phyloP scores from a whole-genome alignment of 35 echinoderm and acorn worm species.

The Ptychodera flava region DNA sequence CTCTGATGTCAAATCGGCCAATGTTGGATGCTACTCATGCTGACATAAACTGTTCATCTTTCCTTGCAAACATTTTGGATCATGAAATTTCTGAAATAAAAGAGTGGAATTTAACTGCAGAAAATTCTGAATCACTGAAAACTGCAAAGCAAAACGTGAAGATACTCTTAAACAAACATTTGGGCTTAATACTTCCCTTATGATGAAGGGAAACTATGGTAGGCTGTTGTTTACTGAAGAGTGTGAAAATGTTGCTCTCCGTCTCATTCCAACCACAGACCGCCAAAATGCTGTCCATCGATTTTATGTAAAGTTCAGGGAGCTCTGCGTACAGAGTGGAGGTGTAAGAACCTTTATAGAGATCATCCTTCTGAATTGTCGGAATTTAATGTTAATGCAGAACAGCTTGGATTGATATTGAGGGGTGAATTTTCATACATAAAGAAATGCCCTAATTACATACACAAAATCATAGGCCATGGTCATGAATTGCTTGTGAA shows the following conservation, averaged over 20 bases:
- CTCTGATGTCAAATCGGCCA: too few relatives aligned
- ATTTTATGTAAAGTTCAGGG: background rate
- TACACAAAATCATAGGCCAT: too few relatives aligned
- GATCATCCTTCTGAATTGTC: background rate
- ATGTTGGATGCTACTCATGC: background rate
- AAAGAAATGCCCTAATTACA: background rate
- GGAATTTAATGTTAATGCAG: background rate
- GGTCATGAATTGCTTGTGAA: too few relatives aligned
- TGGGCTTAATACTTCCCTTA: background rate
- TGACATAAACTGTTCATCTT: background rate
- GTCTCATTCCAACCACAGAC: background rate
- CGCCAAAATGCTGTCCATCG: background rate
- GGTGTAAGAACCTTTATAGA: background rate
- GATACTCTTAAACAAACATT: background rate
- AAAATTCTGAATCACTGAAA: background rate
- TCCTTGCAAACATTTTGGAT: background rate
- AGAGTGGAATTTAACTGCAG: background rate
- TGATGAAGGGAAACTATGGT: background rate
- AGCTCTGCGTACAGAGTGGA: background rate
- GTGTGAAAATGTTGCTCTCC: background rate
- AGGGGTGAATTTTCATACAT: background rate
- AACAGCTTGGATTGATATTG: background rate
- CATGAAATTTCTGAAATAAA: background rate
- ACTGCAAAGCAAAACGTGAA: background rate
- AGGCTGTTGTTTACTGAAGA: background rate